phyloP scores from a whole-genome alignment of 2,888 invertebrate genomes.

The Byasa hedistus region DNA sequence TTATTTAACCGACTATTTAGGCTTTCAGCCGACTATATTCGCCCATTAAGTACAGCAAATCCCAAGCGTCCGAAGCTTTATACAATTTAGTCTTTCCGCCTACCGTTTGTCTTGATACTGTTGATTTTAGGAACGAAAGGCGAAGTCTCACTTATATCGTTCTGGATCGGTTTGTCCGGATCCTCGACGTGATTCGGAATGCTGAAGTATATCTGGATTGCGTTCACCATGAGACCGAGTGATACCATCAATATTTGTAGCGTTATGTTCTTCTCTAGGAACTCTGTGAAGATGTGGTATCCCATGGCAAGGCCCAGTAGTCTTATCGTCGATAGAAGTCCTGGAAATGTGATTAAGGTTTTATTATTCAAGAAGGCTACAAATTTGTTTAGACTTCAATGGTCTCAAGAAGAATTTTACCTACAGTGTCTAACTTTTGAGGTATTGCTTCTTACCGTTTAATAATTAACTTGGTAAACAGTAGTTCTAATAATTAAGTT shows the following conservation, averaged over 20 bases:
- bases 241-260: conserved; percentile 20
- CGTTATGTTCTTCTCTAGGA: conserved; percentile 22
- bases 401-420: no score
- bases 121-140: conserved; percentile 24
- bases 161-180: conserved; percentile 8
- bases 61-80: conserved; percentile 13
- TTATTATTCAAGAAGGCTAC: neutral
- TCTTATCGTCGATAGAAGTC: conserved; percentile 21
- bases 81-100: conserved; percentile 9
- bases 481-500: no score
- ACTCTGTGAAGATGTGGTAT: conserved; percentile 19
- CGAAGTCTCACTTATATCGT: conserved; percentile 30
- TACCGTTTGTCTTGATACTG: conserved; percentile 5
- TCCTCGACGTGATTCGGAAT: conserved; percentile 30
- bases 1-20: no score
- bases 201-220: conserved; percentile 27
- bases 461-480: no score
- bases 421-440: no score
- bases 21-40: neutral
- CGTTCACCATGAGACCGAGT: conserved; percentile 22
- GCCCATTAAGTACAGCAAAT: neutral
- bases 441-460: no score
- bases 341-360: conserved; percentile 9
- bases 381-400: no score
- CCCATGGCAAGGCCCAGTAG: conserved; percentile 17